Conservation (phyloP, 2,797 vertebrate species). For the Coilia nasus region DNA sequence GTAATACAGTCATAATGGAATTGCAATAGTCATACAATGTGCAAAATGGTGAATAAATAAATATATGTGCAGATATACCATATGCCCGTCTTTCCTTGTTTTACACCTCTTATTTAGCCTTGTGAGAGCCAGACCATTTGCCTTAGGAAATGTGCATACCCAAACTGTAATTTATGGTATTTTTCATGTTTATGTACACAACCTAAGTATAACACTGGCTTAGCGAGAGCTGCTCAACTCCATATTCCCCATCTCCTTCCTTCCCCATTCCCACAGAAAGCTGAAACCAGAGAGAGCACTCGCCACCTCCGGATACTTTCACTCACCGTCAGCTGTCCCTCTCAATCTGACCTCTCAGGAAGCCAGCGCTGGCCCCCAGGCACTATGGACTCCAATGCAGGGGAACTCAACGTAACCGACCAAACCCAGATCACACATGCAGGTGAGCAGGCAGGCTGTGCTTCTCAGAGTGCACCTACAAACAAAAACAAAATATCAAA, state of each 20-base stretch:
- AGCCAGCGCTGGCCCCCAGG: conserved; percentile 30
- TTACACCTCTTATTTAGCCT: background rate
- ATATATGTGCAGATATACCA: background rate
- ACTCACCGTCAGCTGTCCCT: conserved; percentile 52
- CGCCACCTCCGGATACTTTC: conserved; percentile 15
- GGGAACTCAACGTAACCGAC: conserved; percentile 16
- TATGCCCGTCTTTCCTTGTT: background rate
- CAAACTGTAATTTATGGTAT: background rate
- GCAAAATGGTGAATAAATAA: background rate
- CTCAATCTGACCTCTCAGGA: conserved; percentile 43
- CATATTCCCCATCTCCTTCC: conserved; percentile 27
- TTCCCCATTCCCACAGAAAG: conserved; percentile 42
- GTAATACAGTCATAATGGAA: background rate
- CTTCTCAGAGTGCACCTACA: background rate
- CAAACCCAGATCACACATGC: background rate
- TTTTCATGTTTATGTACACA: background rate
- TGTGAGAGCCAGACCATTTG: background rate
- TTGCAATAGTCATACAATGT: background rate
- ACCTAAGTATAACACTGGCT: background rate
- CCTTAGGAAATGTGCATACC: background rate
- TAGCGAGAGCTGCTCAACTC: background rate
- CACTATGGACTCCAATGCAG: conserved; percentile 34
- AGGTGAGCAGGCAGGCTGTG: background rate
- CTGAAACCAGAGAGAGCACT: conserved; percentile 32
- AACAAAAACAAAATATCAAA: background rate